Base-by-base conservation (phyloP, 2,888 invertebrate species). In the Himalopsyche tibetana region DNA sequence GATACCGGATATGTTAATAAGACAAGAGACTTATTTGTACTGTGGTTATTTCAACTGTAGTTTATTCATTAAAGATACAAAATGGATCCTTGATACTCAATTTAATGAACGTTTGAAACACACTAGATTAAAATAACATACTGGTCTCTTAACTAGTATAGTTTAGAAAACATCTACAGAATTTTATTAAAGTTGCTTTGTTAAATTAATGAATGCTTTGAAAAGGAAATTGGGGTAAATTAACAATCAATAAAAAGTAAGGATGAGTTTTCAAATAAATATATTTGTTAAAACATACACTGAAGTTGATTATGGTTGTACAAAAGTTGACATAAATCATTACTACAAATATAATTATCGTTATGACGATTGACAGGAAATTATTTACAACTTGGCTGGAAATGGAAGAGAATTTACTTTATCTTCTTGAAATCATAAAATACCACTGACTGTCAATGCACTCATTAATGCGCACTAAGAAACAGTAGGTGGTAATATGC, bases 251-350 rank as follows among this genome's bases (percentile, higher is more conserved):
- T 6, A 63, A 63, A 63, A 4, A 74, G 2, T 15, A 5, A 1
- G 74, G 36, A 74, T 19, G 12, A 74, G 74, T 74, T 74, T 74
- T 74, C 74, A 74, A 74, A 74, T 74, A 74, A 74, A 74, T 74
- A 74, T 74, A 74, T 74, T 74, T 74, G 74, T 74, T 36, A 74
- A 74, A 74, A 74, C 74, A 74, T 74, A 74, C 74, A 74, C 28
- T 15, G 28, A 74, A 74, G 36, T 74, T 74, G 11, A 74, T 74
- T 38, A 74, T 74, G 74, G 36, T 63, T 74, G 74, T 74, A 74
- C 74, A 74, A 74, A 74, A 74, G 36, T 74, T 74, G 74, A 74
- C 19, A 36, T 38, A 74, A 74, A 74, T 74, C 74, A 36, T 74
- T 74, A 19, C 15, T 74, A 38, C 74, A 74, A 74, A 74, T 74